phyloP scores from a whole-genome alignment of 2,113 vertebrate genomes.

The Pandion haliaetus region DNA sequence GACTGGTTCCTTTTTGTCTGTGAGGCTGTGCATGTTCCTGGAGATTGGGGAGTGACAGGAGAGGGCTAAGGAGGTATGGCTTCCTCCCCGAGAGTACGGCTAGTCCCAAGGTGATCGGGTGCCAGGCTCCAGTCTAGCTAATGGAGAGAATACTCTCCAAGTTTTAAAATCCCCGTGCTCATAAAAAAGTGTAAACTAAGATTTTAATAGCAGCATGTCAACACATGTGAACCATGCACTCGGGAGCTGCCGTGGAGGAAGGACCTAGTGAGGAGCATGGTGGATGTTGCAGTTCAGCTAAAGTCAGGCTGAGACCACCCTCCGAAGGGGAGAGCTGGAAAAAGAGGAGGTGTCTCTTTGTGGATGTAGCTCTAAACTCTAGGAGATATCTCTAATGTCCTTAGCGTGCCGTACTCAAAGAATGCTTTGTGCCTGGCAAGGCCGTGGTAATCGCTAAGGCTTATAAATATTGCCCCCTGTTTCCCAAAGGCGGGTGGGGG shows the following conservation, averaged over 20 bases:
- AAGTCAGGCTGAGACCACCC: background rate
- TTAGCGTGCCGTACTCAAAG: background rate
- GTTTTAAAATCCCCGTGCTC: background rate
- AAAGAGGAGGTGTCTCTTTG: background rate
- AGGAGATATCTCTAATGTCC: background rate
- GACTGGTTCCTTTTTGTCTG: background rate
- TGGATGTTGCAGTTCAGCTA: background rate
- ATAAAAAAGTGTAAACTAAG: background rate
- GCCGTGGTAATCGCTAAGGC: background rate
- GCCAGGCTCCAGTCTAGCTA: background rate
- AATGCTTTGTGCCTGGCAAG: background rate
- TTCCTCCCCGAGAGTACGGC: background rate
- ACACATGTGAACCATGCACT: accelerated
- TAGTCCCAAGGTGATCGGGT: background rate
- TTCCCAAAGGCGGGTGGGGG: background rate
- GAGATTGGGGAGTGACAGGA: accelerated
- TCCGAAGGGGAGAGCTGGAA: background rate
- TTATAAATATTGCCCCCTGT: background rate
- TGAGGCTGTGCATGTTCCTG: background rate
- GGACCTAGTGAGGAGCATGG: accelerated
- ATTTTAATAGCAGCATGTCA: background rate
- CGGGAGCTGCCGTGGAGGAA: accelerated
- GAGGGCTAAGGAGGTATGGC: background rate
- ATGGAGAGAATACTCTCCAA: background rate
- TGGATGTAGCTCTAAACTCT: background rate